Evolutionary conservation across 1,140 invertebrate species (phyloP), one percentile per base, ranked within the genome.

Genomic region (Aphelinus certus): DNA sequence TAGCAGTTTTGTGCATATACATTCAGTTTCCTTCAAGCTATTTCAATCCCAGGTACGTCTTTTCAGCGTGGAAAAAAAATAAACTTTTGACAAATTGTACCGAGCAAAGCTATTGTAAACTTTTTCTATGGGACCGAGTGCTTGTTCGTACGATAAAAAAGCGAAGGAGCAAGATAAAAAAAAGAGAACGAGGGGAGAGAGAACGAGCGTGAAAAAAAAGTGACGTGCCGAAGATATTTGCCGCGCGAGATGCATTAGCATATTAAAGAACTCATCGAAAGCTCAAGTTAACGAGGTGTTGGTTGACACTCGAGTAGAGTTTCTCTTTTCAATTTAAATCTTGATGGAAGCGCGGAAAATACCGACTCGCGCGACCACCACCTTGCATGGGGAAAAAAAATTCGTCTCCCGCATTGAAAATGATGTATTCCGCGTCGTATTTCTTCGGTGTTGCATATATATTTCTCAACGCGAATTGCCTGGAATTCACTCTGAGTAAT

Each of bases 221-320:
- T 49, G n/a, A 42, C 26, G 42, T 46, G 43, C 3, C 26, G 58
- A 61, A 58, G 10, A 43, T 3, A 9, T 67, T 75, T 64, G 58
- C 26, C 46, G 51, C 45, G 61, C 47, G 55, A 45, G 63, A 58
- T 65, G 47, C 63, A 76, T 71, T 72, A 76, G 57, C 64, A 62
- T 76, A 66, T 69, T 74, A 76, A 70, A 75, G n/a, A 60, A 65
- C n/a, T 71, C 65, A 67, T 76, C 64, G 64, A 73, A 73, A 45
- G 56, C 51, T 56, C 42, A 9, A 3, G 26, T 67, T 56, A 68
- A 68, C 48, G 43, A 43, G 53, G 3, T 56, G 42, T n/a, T 48
- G 48, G 5, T n/a, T 26, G 26, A 26, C 26, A 26, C 26, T 26
- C 26, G 26, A 0, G 26, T 26, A 26, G 26, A 26, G 26, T 26